Conservation (phyloP, 2,888 invertebrate species). For the Cataglyphis albicans region DNA sequence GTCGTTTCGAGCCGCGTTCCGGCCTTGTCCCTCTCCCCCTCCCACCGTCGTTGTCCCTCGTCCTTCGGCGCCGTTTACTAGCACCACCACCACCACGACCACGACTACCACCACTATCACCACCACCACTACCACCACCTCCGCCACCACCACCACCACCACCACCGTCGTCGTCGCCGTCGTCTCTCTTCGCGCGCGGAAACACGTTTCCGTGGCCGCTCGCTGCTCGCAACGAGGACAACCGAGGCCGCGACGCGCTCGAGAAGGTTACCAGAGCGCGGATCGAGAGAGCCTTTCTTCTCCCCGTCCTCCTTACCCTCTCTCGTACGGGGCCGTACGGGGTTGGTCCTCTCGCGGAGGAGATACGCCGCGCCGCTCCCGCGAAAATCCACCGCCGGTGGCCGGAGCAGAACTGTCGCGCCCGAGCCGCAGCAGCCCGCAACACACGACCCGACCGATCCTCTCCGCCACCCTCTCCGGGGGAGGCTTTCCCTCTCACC, state of each 20-base stretch:
- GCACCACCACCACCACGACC: neutral
- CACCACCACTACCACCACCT: neutral
- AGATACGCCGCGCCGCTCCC: constrained; percentile 41
- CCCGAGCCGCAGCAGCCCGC: constrained; percentile 86
- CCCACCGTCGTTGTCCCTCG: neutral
- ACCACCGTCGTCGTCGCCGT: neutral
- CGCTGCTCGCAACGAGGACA: constrained; percentile 46
- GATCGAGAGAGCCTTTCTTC: constrained; percentile 69
- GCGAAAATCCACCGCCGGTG: constrained; percentile 82
- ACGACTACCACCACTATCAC: neutral
- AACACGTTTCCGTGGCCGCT: constrained; percentile 26
- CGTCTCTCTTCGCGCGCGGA: constrained; percentile 30
- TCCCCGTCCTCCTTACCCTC: neutral
- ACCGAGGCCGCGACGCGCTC: constrained; percentile 63
- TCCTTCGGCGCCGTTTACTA: constrained; percentile 4
- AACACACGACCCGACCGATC: constrained; percentile 82
- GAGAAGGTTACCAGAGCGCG: constrained; percentile 58
- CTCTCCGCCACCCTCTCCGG: constrained; percentile 66
- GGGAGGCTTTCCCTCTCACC: constrained; percentile 71
- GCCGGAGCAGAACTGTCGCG: constrained; percentile 85
- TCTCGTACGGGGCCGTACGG: constrained; percentile 19
- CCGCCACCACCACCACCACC: neutral
- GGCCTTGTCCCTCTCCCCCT: constrained; percentile 74
- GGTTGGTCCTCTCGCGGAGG: constrained; percentile 42
- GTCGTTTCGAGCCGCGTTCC: constrained; percentile 69